Base-by-base conservation (phyloP, 2,888 invertebrate species). In the Hyppa rectilinea region DNA sequence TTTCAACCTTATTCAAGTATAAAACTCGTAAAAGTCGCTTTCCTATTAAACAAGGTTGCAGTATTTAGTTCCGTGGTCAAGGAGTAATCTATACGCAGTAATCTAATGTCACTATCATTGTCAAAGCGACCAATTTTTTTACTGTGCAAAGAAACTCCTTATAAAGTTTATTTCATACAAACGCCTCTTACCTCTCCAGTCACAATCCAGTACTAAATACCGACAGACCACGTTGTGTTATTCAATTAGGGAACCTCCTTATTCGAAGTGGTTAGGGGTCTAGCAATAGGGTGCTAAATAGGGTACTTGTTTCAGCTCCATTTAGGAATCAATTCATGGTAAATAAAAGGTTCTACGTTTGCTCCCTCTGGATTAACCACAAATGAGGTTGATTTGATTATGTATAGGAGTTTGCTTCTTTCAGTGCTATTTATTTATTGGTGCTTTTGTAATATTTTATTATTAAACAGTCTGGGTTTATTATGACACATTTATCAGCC, bases 231-330 rank as follows among this genome's bases (percentile, higher is more conserved):
- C 75, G 29, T 75, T 75, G 63, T 79, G 38, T 69, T 79, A 78
- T 79, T 75, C 80, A 79, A 79, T 78, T 69, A 70, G 26, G 34
- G 29, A 62, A 38, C 29, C 80, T 64, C 60, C 60, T 62, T 76
- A 80, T 71, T 66, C 60, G 38, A 61, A 80, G 76, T 75, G 76
- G 64, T 79, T 67, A 76, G 80, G 71, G 66, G 50, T 34, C 71
- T 59, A 60, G 63, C 75, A 65, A 71, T 80, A 67, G 78, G 78
- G 78, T 79, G 78, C 67, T 79, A 78, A 78, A 75, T 78, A 70
- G 75, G 64, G 70, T 50, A 17, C 75, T 78, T 79, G 69, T 78
- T 78, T 79, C 61, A 70, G 80, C 80, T 69, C 75, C 80, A 78
- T 78, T 78, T 79, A 79, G 75, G 34, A 75, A 78, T 75, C 80